Conservation (phyloP, 1,140 invertebrate species). For the Hormaphis cornu region DNA sequence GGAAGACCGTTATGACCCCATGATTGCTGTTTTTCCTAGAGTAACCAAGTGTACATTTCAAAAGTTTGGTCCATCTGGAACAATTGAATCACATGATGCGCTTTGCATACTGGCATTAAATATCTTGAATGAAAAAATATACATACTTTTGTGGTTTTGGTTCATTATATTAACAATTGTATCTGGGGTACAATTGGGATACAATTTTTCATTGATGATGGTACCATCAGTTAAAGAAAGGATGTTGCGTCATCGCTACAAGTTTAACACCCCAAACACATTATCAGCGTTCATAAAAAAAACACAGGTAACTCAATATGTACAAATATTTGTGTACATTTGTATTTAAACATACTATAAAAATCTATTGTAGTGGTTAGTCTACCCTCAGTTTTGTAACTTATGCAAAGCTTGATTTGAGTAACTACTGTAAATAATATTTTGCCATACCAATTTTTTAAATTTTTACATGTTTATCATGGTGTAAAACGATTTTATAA, state of each 20-base stretch:
- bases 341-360: too few relatives aligned
- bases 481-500: background rate
- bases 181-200: constrained; percentile 65
- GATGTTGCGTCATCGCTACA: constrained; percentile 64
- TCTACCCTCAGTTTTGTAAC: too few relatives aligned
- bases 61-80: constrained; percentile 78
- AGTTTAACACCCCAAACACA: constrained; percentile 59
- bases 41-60: constrained; percentile 88
- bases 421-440: too few relatives aligned
- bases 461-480: too few relatives aligned
- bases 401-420: too few relatives aligned
- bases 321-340: too few relatives aligned
- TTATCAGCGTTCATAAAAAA: constrained; percentile 62
- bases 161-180: constrained; percentile 72
- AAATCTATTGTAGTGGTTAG: background rate
- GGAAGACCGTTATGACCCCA: constrained; percentile 46
- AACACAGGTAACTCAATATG: constrained; percentile 56
- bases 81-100: constrained; percentile 70
- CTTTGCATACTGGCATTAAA: constrained; percentile 80
- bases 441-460: too few relatives aligned
- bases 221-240: constrained; percentile 69
- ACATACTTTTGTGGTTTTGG: constrained; percentile 84
- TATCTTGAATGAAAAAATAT: constrained; percentile 89
- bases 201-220: constrained; percentile 67
- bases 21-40: constrained; percentile 67